These are phyloP conservation scores for Scomber japonicus DNA, from an alignment of 2,113 vertebrate species.

Conservation along the genomic window DNA sequence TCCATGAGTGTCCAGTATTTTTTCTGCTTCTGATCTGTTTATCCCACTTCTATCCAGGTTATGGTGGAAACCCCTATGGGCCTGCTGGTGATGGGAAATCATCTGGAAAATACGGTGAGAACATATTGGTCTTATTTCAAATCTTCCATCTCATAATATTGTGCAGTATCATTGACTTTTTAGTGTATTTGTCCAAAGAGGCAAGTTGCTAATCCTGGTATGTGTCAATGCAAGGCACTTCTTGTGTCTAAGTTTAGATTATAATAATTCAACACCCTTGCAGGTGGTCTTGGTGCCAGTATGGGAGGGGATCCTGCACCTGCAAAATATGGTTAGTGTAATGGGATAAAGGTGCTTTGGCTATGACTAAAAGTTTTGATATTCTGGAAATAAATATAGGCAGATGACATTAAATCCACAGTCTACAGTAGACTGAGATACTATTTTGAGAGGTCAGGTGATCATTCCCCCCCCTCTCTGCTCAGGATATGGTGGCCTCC, in stretches of 20 bases:
- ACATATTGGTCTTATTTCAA: neutral
- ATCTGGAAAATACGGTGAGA: constrained; percentile 63
- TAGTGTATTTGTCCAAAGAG: neutral
- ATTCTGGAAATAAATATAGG: too few relatives aligned
- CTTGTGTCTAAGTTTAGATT: neutral
- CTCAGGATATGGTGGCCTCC: constrained; percentile 64
- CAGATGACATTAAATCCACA: neutral
- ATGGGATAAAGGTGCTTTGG: neutral
- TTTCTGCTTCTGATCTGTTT: neutral
- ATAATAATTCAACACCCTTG: constrained; percentile 6
- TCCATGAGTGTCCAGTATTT: neutral
- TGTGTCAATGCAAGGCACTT: neutral
- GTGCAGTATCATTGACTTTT: neutral
- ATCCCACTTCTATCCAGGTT: constrained; percentile 40
- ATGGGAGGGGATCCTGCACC: constrained; percentile 26
- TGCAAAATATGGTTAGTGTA: constrained; percentile 54
- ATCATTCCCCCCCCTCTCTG: neutral
- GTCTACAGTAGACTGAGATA: neutral
- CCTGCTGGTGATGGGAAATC: constrained; percentile 43
- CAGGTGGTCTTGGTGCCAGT: constrained; percentile 34
- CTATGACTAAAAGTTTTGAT: neutral
- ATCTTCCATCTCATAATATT: neutral
- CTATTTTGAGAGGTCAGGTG: neutral
- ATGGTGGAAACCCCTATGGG: constrained; percentile 48
- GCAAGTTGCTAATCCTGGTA: too few relatives aligned